phyloP scores from a whole-genome alignment of 2,797 vertebrate species.

The Lacerta agilis region DNA sequence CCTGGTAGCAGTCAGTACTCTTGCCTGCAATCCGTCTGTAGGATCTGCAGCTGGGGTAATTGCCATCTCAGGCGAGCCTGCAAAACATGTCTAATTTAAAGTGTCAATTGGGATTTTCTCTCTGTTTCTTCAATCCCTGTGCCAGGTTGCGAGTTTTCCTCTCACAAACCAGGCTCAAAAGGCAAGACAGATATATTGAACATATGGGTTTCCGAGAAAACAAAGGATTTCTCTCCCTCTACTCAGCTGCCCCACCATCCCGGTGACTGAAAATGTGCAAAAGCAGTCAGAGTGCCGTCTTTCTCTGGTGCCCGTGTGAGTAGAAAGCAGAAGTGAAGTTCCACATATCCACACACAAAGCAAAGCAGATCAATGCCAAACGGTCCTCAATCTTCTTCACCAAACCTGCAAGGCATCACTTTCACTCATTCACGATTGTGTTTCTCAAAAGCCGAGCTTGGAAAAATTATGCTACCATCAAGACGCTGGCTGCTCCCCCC shows the following conservation, averaged over 20 bases:
- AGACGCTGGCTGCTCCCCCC: constrained; percentile 21
- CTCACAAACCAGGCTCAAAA: constrained; percentile 64
- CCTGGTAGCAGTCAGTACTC: constrained; percentile 70
- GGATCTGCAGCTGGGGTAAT: constrained; percentile 59
- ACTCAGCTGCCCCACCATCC: constrained; percentile 1
- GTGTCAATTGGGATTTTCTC: constrained; percentile 74
- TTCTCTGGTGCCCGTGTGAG: constrained; percentile 49
- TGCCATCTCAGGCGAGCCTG: constrained; percentile 66
- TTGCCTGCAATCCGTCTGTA: constrained; percentile 65
- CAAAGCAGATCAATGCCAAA: constrained; percentile 35
- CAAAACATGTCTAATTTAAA: constrained; percentile 75
- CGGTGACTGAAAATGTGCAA: constrained; percentile 58
- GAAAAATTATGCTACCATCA: constrained; percentile 21
- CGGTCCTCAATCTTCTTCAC: constrained; percentile 13
- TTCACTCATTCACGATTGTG: constrained; percentile 25
- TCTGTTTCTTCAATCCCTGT: constrained; percentile 64
- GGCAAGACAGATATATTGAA: constrained; percentile 69
- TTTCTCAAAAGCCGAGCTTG: constrained; percentile 40
- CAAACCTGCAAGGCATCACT: neutral
- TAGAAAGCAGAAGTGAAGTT: constrained; percentile 52
- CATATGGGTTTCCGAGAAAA: constrained; percentile 66
- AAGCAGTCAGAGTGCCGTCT: constrained; percentile 63
- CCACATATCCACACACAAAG: neutral
- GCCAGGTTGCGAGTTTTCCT: constrained; percentile 65
- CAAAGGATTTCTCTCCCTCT: neutral